Evolutionary conservation across 2,797 vertebrate species (phyloP), one percentile per base, ranked within the genome.

Genomic region (Scleropages formosus): DNA sequence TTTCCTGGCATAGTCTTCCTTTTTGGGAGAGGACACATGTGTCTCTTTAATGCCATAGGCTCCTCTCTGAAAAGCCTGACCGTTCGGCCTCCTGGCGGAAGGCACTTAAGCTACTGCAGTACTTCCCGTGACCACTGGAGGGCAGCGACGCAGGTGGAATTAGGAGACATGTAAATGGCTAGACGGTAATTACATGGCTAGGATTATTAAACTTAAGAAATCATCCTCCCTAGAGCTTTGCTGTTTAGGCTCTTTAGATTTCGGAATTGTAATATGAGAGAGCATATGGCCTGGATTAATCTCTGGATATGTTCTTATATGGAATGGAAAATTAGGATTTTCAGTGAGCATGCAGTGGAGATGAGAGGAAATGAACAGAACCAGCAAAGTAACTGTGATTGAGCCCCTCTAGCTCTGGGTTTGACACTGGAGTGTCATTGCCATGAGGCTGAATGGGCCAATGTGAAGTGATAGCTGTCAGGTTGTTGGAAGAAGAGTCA

Each of bases 301-400:
- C 26, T 51, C 46, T 53, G 49, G 26, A 70, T 70, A 56, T 70
- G 68, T 56, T 27, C 22, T 20, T 70, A 53, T 56, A 70, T 53
- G 68, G 53, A 70, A 53, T 8, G 24, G 68, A 70, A 70, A 70
- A 31, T 31, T 13, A 18, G 68, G 26, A 56, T 1, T 56, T 10
- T 12, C 10, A 10, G 2, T 18, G 16, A 56, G 49, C n/a, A 47
- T 27, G 22, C 51, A 26, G 22, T 31, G 46, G 53, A 56, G 49
- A 49, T 24, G 47, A 49, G 26, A 49, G 22, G 0, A 39, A 39
- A 6, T 39, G 31, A 6, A 39, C 2, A 39, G 6, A 39, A 6
- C 6, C 31, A 6, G 31, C n/a, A n/a, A 39, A 39, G 31, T 6
- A 6, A 39, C 6, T 31, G 31, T 39, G 31, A 39, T 6, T 6